These are phyloP conservation scores for Rotaria magnacalcarata DNA, from an alignment of 2,888 invertebrate genomes.

Conservation along the genomic window DNA sequence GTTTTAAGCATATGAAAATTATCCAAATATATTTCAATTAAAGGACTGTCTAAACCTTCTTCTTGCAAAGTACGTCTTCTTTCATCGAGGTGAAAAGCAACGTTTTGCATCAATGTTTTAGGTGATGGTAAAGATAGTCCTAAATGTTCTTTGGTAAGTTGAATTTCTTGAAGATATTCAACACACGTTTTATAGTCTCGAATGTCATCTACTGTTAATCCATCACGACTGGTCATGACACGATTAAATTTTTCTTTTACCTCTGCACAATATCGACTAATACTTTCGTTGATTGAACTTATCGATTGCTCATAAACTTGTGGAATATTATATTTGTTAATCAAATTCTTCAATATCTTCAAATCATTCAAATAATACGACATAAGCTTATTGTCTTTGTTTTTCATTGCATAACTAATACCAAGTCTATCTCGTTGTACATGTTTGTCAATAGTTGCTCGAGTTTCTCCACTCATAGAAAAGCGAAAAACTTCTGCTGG, in stretches of 20 bases:
- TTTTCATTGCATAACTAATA: neutral
- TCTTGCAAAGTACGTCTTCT: neutral
- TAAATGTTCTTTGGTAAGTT: neutral
- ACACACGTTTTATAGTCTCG: neutral
- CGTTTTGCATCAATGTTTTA: neutral
- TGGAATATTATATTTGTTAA: neutral
- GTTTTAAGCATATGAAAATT: neutral
- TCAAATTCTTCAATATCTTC: neutral
- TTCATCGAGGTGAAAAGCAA: neutral
- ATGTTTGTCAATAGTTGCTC: neutral
- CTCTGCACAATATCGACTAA: neutral
- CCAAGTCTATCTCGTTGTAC: neutral
- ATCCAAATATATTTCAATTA: neutral
- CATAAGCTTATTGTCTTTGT: neutral
- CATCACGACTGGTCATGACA: neutral
- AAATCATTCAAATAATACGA: neutral
- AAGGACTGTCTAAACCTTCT: neutral
- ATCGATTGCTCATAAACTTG: neutral
- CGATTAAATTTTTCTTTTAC: neutral
- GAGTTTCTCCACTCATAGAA: neutral
- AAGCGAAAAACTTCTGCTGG: neutral
- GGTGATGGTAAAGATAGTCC: neutral
- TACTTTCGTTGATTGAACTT: neutral
- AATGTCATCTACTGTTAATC: neutral
- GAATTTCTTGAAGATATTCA: neutral